Evolutionary conservation across 2,888 invertebrate genomes (phyloP).

Genomic region (Sepiola atlantica): DNA sequence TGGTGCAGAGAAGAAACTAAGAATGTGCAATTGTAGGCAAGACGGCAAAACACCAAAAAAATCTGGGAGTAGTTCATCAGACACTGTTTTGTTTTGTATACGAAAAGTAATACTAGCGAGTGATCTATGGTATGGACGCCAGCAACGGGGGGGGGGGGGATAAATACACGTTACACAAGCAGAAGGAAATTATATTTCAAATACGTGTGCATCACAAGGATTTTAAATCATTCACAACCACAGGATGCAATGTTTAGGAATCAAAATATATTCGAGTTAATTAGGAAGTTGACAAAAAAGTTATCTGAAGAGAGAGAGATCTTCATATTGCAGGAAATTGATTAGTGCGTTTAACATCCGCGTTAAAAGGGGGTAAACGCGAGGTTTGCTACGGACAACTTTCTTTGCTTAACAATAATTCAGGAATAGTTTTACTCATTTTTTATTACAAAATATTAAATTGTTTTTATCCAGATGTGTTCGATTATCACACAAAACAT

Average conservation of each 20-base stretch:
- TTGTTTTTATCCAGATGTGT: neutral
- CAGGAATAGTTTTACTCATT: neutral
- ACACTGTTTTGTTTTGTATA: neutral
- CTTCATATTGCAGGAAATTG: neutral
- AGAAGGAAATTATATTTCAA: neutral
- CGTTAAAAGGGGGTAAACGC: neutral
- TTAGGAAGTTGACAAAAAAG: neutral
- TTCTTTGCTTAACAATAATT: neutral
- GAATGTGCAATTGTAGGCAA: neutral
- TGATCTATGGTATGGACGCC: neutral
- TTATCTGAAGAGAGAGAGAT: neutral
- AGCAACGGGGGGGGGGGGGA: neutral
- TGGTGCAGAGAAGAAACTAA: neutral
- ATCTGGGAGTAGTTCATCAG: neutral
- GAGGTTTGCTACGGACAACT: too few relatives aligned
- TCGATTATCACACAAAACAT: neutral
- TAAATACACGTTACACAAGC: neutral
- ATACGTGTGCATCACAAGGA: neutral
- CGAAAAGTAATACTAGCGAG: neutral
- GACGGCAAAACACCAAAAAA: neutral
- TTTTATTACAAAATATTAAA: neutral
- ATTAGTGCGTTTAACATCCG: neutral
- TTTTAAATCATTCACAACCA: neutral
- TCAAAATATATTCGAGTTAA: neutral
- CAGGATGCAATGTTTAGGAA: neutral